phyloP scores from a whole-genome alignment of 1,140 invertebrate species.

The Sarcophaga bullata region DNA sequence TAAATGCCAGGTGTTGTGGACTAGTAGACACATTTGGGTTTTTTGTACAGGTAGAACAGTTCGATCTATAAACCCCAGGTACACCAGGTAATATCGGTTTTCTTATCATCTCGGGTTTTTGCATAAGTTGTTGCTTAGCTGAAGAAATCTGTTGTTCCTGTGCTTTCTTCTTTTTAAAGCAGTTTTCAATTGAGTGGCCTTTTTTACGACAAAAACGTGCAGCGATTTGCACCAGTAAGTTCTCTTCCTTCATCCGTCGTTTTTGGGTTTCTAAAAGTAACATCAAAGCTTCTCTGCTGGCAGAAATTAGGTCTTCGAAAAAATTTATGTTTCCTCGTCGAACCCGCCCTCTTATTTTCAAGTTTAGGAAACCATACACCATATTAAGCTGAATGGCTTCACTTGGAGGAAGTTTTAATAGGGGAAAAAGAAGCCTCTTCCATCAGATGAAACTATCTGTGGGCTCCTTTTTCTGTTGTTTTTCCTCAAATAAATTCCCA shows the following conservation, averaged over 20 bases:
- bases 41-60: neutral
- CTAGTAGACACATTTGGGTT: neutral
- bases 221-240: neutral
- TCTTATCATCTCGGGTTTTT: neutral
- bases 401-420: neutral
- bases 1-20: neutral
- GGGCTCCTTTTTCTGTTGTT: constrained; percentile 33
- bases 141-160: neutral
- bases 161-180: neutral
- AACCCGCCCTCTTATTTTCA: neutral
- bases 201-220: neutral
- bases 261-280: neutral
- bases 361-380: constrained; percentile 9
- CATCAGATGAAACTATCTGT: constrained; percentile 35
- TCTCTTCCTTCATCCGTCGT: neutral
- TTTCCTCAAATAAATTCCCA: constrained; percentile 41
- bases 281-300: constrained; percentile 11
- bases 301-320: neutral
- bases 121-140: neutral
- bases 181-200: neutral
- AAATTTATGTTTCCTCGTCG: neutral
- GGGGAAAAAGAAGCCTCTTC: neutral
- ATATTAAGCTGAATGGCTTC: constrained; percentile 34
- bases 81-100: neutral
- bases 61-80: constrained; percentile 10